Base-by-base conservation (phyloP, 2,888 invertebrate species). In the Chrysopilus asiliformis region DNA sequence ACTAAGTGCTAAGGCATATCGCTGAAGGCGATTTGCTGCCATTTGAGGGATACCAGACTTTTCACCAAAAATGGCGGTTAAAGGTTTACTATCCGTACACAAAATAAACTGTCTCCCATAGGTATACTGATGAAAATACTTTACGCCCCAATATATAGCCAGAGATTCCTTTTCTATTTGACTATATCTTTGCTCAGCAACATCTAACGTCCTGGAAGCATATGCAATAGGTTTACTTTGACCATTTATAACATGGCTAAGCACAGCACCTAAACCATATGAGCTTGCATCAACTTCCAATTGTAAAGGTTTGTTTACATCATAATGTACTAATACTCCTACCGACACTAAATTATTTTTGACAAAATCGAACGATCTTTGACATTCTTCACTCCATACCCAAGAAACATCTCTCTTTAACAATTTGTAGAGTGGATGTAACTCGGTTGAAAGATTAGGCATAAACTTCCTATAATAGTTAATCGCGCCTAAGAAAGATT, bases 401-500 rank as follows among this genome's bases (percentile, higher is more conserved):
- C n/a, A n/a, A 31, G 45, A 52, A 14, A 31, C 27, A 10, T 39
- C 22, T 25, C 45, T 36, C 6, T 35, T 26, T 12, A 48, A 28
- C 29, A 53, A 35, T 22, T 47, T 43, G 29, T 50, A 40, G 6
- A 22, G 5, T 15, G 9, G 9, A 6, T 30, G 14, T 15, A 14
- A 14, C 6, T 14, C 17, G 14, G 36, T 47, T 45, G 9, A 48
- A n/a, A n/a, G n/a, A n/a, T n/a, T n/a, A n/a, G n/a, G n/a, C n/a
- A n/a, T n/a, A n/a, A n/a, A n/a, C n/a, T n/a, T n/a, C n/a, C n/a
- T n/a, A n/a, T n/a, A n/a, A n/a, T n/a, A n/a, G n/a, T n/a, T n/a
- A n/a, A n/a, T 37, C 13, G 49, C 36, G 7, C 50, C 53, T 3
- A 52, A 25, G 39, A 55, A 51, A 12, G 47, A 34, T 32, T 44